Conservation (phyloP, 2,888 invertebrate species). For the Phasia obesa region DNA sequence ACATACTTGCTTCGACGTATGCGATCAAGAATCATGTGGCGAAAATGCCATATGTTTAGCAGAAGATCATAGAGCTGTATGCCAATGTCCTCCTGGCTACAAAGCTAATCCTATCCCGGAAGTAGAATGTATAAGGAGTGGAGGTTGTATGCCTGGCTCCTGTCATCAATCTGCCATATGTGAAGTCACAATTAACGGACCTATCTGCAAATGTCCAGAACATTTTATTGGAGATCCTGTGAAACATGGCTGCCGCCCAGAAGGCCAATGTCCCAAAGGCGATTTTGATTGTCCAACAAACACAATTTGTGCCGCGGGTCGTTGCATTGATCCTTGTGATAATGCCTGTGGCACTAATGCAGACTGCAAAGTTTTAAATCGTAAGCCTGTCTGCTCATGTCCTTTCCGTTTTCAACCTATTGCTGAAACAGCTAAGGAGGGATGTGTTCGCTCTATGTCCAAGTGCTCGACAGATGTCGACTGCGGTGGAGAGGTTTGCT, state of each 20-base stretch:
- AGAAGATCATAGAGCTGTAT: conserved; percentile 91
- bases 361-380: conserved; percentile 89
- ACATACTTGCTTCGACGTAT: conserved; percentile 91
- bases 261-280: conserved; percentile 89
- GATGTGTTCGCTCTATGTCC: conserved; percentile 88
- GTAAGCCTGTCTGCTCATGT: conserved; percentile 91
- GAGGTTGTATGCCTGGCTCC: conserved; percentile 89
- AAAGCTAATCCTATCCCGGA: conserved; percentile 92
- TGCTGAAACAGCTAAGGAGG: conserved; percentile 85
- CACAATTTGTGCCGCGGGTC: conserved; percentile 87
- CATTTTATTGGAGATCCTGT: conserved; percentile 91
- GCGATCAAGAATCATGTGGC: conserved; percentile 92
- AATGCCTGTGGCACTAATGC: conserved; percentile 92
- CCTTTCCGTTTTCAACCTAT: conserved; percentile 89
- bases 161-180: conserved; percentile 93
- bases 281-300: conserved; percentile 90
- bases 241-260: conserved; percentile 89
- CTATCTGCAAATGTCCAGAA: conserved; percentile 90
- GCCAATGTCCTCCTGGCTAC: conserved; percentile 93
- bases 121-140: conserved; percentile 88
- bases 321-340: conserved; percentile 92
- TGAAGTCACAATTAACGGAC: conserved; percentile 86
- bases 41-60: conserved; percentile 93
- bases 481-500: conserved; percentile 90
- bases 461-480: conserved; percentile 88